phyloP scores from a whole-genome alignment of 2,113 vertebrate genomes.

The Leptosomus discolor region DNA sequence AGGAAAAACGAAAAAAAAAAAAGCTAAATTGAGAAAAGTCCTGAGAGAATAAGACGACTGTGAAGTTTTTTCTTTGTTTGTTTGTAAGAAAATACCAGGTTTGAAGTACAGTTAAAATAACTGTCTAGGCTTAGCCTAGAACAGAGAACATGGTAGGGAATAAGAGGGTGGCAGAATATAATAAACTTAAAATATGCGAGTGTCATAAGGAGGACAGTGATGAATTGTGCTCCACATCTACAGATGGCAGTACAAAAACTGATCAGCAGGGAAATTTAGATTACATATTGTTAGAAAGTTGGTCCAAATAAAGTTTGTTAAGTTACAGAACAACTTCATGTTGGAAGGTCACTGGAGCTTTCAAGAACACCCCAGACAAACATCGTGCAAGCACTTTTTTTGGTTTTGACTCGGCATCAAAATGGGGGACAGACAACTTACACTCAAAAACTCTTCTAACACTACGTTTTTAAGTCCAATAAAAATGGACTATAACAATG shows the following conservation, averaged over 20 bases:
- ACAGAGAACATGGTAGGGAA: neutral
- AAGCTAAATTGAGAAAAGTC: neutral
- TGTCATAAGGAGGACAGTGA: conserved; percentile 48
- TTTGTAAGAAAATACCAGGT: neutral
- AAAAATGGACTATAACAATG: neutral
- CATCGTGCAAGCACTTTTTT: neutral
- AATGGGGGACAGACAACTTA: neutral
- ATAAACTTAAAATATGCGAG: neutral
- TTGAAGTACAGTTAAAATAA: neutral
- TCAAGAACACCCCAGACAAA: neutral
- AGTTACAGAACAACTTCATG: neutral
- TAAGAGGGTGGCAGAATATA: neutral
- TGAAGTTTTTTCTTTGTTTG: neutral
- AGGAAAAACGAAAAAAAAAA: too few relatives aligned
- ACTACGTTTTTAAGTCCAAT: neutral
- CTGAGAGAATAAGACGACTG: neutral
- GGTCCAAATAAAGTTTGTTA: conserved; percentile 26
- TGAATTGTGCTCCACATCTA: conserved; percentile 43
- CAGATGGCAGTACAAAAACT: conserved; percentile 48
- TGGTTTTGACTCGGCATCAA: neutral
- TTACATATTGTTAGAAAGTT: conserved; percentile 38
- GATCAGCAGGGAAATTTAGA: conserved; percentile 56
- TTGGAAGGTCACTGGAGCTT: neutral
- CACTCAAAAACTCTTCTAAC: neutral
- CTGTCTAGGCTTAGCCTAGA: neutral